Conservation (phyloP, 2,113 vertebrate genomes). For the Prunella himalayana region DNA sequence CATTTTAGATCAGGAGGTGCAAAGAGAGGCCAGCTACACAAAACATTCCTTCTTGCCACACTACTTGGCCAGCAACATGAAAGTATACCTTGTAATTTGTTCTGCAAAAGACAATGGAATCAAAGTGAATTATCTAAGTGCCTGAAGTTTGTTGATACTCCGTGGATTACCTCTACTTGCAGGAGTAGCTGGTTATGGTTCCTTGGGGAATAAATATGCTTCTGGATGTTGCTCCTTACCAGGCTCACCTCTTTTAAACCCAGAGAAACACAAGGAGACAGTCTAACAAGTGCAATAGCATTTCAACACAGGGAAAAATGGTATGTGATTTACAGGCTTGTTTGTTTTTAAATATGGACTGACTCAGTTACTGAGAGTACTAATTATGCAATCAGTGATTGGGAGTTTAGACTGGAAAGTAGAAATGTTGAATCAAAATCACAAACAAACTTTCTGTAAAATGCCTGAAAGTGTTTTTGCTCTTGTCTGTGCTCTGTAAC, state of each 20-base stretch:
- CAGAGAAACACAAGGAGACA: not conserved
- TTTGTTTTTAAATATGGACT: conserved; percentile 29
- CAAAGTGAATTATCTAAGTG: conserved; percentile 7
- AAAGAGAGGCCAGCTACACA: conserved; percentile 11
- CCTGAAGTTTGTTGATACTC: not conserved
- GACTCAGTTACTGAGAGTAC: conserved; percentile 6
- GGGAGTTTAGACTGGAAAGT: not conserved
- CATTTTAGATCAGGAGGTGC: conserved; percentile 36
- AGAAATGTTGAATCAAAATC: not conserved
- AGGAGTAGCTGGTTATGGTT: not conserved
- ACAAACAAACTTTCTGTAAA: not conserved
- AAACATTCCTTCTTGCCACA: conserved; percentile 8
- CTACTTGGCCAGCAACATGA: not conserved
- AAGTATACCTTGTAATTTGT: not conserved
- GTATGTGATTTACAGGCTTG: not conserved
- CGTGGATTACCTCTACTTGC: not conserved
- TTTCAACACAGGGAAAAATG: conserved; percentile 13
- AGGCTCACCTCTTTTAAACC: not conserved
- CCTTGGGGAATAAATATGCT: not conserved
- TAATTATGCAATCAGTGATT: not conserved
- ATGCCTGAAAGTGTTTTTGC: not conserved
- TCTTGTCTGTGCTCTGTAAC: not conserved
- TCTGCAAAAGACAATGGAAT: conserved; percentile 1
- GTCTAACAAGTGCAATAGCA: not conserved
- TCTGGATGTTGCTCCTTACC: not conserved